A percentile compares a stretch with the other conserved stretches of the same genome.
These are phyloP conservation scores for Albula glossodonta DNA, from an alignment of 2,113 vertebrate species.

Conservation along the genomic window DNA sequence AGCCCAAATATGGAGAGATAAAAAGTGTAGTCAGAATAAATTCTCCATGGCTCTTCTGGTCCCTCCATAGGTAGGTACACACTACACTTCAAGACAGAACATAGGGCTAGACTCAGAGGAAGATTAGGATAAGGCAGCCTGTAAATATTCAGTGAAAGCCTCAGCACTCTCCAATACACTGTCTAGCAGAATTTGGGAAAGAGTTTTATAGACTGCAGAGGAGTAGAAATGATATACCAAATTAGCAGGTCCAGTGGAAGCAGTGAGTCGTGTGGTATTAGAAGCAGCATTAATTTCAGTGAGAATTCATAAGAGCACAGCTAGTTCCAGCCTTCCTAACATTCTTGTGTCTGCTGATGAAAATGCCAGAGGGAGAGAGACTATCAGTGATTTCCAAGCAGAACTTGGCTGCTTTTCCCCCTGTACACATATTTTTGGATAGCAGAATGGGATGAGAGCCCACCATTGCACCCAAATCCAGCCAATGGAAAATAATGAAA, in stretches of 20 bases:
- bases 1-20: background rate
- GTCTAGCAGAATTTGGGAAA: background rate
- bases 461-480: background rate
- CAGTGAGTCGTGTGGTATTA: background rate
- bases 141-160: background rate
- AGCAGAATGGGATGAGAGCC: background rate
- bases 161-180: background rate
- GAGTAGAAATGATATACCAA: background rate
- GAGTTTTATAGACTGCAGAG: background rate
- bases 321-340: background rate
- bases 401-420: background rate
- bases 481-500: background rate
- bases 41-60: too few relatives aligned
- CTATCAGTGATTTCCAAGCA: background rate
- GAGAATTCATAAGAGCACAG: background rate
- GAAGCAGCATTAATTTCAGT: background rate
- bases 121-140: background rate
- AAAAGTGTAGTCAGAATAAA: background rate
- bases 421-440: too few relatives aligned
- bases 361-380: background rate
- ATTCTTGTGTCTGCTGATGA: background rate
- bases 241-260: background rate
- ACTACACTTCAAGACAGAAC: too few relatives aligned
- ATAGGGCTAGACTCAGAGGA: too few relatives aligned
- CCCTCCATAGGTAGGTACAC: too few relatives aligned